Conservation (phyloP, 92 coral and sea anemone species). For the Umimayanthus kanabou region DNA sequence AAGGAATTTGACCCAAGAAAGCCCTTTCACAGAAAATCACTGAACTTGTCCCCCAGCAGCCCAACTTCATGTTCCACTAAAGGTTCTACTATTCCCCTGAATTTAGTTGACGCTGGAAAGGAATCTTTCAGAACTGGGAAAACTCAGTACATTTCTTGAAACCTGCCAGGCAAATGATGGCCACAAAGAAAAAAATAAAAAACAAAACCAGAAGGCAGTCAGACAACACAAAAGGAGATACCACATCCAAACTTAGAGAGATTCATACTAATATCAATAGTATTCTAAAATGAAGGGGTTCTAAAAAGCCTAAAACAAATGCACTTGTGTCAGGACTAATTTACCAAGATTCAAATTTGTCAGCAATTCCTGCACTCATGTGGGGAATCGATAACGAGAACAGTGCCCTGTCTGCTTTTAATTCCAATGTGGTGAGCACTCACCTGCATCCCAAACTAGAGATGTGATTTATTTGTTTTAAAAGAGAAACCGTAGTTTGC, state of each 20-base stretch:
- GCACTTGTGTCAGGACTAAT: slow-evolving; percentile 18
- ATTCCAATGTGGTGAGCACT: too few species aligned
- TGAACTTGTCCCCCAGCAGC: too few species aligned
- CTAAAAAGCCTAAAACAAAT: slow-evolving; percentile 22
- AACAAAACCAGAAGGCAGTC: slow-evolving; percentile 20
- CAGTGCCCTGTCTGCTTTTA: too few species aligned
- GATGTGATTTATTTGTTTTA: too few species aligned
- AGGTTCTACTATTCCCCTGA: too few species aligned
- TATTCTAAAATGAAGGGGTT: slow-evolving; percentile 11
- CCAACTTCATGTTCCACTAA: neutral
- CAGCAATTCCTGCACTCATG: too few species aligned
- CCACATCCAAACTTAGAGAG: slow-evolving; percentile 30
- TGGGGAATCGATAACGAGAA: too few species aligned
- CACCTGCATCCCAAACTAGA: too few species aligned
- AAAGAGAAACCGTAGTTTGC: too few species aligned
- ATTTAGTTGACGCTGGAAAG: neutral
- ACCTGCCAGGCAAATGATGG: neutral
- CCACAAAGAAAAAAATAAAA: neutral
- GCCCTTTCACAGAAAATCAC: slow-evolving; percentile 15
- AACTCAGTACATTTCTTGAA: neutral
- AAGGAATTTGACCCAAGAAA: slow-evolving; percentile 36
- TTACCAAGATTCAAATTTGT: neutral
- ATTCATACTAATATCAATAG: slow-evolving; percentile 35
- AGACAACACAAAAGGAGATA: neutral
- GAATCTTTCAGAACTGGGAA: too few species aligned